phyloP scores from a whole-genome alignment of 2,888 invertebrate species.

The Gibbula magus region DNA sequence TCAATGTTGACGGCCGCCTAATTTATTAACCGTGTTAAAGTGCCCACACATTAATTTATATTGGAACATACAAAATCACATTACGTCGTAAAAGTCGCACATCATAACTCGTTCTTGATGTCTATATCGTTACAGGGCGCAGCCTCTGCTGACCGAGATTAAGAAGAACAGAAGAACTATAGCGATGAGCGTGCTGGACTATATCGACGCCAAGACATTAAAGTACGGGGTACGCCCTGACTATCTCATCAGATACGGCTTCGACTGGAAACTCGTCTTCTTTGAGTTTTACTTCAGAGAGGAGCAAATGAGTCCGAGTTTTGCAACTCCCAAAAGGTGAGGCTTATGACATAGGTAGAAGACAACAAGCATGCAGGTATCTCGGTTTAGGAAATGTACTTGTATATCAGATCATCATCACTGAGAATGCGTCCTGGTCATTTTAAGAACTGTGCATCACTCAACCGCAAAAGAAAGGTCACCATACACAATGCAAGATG shows the following conservation, averaged over 20 bases:
- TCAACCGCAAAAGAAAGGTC: no score
- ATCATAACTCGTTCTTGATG: no score
- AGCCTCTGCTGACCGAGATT: conserved; percentile 29
- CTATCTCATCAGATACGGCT: conserved; percentile 28
- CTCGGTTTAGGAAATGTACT: no score
- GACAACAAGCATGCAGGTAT: not conserved
- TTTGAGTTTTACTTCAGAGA: conserved; percentile 29
- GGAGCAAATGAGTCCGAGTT: conserved; percentile 33
- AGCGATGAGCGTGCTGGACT: conserved; percentile 31
- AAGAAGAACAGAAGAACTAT: conserved; percentile 23
- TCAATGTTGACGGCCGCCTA: no score
- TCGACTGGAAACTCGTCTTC: conserved; percentile 30
- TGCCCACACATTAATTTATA: no score
- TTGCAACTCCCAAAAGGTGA: not conserved
- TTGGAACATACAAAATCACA: no score
- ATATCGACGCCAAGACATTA: conserved; percentile 34
- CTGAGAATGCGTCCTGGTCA: not conserved
- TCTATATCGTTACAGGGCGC: conserved; percentile 5
- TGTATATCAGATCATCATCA: not conserved
- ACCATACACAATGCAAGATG: no score
- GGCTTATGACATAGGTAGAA: not conserved
- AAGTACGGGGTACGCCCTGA: conserved; percentile 44
- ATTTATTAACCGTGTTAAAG: no score
- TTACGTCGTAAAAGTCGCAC: no score
- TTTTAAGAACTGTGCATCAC: no score